phyloP scores from a whole-genome alignment of 1,140 invertebrate genomes.

The Diabrotica virgifera region DNA sequence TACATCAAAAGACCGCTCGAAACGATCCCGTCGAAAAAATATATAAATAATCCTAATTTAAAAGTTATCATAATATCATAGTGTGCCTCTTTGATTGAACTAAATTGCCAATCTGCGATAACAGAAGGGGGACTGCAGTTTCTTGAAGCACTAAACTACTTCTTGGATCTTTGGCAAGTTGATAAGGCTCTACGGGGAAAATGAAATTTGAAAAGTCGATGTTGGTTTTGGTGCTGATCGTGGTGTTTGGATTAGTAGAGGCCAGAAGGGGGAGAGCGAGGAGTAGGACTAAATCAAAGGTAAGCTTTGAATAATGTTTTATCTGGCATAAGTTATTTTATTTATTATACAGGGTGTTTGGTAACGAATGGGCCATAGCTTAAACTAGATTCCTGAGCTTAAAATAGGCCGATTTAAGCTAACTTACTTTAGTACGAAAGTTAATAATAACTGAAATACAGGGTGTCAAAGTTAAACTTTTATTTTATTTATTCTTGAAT shows the following conservation, averaged over 20 bases:
- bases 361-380: no score
- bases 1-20: no score
- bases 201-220: conserved; percentile 30
- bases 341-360: neutral
- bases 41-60: conserved; percentile 4
- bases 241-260: conserved; percentile 33
- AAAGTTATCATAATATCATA: conserved; percentile 6
- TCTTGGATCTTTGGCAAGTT: neutral
- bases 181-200: conserved; percentile 9
- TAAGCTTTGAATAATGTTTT: conserved; percentile 31
- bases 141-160: neutral
- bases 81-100: conserved; percentile 10
- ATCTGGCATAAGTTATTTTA: neutral
- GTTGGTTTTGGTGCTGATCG: conserved; percentile 31
- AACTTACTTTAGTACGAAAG: no score
- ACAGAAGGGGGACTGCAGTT: conserved; percentile 9
- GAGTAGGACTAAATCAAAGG: conserved; percentile 67
- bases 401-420: no score
- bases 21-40: neutral
- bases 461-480: no score
- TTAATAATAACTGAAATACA: no score
- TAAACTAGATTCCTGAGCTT: no score
- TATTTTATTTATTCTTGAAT: no score
- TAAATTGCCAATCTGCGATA: conserved; percentile 15
- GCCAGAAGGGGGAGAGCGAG: conserved; percentile 61